Percentiles rank a stretch among this genome's conserved stretches.
Evolutionary conservation across 2,888 invertebrate genomes (phyloP).

Genomic region (Hybos culiciformis): DNA sequence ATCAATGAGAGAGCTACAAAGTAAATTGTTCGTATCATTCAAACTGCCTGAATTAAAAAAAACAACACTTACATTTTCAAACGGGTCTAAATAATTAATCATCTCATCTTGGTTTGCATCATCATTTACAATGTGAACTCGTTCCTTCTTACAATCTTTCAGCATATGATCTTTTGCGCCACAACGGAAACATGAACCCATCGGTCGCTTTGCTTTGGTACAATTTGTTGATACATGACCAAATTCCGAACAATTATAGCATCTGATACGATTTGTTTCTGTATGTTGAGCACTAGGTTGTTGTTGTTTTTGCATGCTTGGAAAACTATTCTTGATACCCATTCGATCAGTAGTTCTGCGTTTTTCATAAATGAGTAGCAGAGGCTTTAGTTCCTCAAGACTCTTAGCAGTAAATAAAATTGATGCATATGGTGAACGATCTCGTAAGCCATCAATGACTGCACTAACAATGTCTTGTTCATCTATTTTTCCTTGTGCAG

Average conservation of each 20-base stretch:
- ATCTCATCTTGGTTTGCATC: background rate
- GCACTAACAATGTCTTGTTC: background rate
- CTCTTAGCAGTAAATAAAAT: background rate
- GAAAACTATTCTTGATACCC: background rate
- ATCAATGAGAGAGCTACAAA: background rate
- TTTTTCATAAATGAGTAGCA: slow-evolving; percentile 3
- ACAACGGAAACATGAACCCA: background rate
- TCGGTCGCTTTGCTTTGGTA: background rate
- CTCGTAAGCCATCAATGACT: background rate
- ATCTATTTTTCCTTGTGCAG: background rate
- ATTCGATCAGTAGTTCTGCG: background rate
- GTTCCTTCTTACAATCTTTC: background rate
- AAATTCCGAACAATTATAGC: slow-evolving; percentile 5
- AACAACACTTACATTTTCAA: slow-evolving; percentile 2
- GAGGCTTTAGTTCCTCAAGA: slow-evolving; percentile 1
- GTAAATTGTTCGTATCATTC: background rate
- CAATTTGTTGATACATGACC: slow-evolving; percentile 1
- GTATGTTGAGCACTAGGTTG: background rate
- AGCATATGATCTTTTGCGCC: no score
- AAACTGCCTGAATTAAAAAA: background rate
- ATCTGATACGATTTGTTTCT: background rate
- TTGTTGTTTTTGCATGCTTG: background rate
- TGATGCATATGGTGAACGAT: slow-evolving; percentile 1
- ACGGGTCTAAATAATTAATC: background rate
- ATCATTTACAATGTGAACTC: background rate